Conservation (phyloP, 2,888 invertebrate species). For the Xylocampa areola region DNA sequence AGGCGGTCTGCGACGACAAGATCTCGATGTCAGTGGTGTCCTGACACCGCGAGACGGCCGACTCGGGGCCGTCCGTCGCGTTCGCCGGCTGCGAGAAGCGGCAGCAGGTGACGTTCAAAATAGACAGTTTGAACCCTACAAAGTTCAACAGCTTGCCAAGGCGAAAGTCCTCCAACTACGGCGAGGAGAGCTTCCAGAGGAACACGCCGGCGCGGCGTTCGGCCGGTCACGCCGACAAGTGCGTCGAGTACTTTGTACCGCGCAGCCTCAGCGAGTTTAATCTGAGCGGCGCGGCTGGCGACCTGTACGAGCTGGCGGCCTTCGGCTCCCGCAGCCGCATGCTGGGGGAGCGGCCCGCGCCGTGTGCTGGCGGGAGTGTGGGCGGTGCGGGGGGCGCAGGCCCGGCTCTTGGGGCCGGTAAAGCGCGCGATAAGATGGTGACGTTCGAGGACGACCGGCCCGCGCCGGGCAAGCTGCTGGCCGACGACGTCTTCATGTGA, state of each 20-base stretch:
- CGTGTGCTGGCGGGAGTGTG: conserved; percentile 57
- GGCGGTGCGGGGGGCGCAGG: conserved; percentile 68
- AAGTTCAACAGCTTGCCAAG: conserved; percentile 90
- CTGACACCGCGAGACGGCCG: conserved; percentile 88
- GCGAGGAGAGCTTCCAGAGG: conserved; percentile 90
- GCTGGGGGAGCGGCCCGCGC: conserved; percentile 46
- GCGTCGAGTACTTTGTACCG: conserved; percentile 95
- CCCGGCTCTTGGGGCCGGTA: conserved; percentile 63
- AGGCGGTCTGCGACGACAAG: conserved; percentile 85
- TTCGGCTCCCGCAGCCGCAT: conserved; percentile 62
- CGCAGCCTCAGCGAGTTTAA: conserved; percentile 96
- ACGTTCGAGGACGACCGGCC: conserved; percentile 55
- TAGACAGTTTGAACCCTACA: conserved; percentile 80
- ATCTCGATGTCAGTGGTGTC: conserved; percentile 88
- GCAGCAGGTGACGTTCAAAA: conserved; percentile 77
- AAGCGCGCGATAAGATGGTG: conserved; percentile 84
- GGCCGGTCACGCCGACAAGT: conserved; percentile 90
- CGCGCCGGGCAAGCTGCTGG: conserved; percentile 75
- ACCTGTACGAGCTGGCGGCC: conserved; percentile 63
- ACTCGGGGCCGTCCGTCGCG: conserved; percentile 73
- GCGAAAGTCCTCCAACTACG: conserved; percentile 75
- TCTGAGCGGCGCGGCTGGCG: conserved; percentile 90
- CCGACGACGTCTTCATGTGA: conserved; percentile 95
- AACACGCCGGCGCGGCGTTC: conserved; percentile 92
- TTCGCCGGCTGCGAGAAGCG: conserved; percentile 68